Conservation (phyloP, 2,113 vertebrate genomes). For the Picathartes gymnocephalus region DNA sequence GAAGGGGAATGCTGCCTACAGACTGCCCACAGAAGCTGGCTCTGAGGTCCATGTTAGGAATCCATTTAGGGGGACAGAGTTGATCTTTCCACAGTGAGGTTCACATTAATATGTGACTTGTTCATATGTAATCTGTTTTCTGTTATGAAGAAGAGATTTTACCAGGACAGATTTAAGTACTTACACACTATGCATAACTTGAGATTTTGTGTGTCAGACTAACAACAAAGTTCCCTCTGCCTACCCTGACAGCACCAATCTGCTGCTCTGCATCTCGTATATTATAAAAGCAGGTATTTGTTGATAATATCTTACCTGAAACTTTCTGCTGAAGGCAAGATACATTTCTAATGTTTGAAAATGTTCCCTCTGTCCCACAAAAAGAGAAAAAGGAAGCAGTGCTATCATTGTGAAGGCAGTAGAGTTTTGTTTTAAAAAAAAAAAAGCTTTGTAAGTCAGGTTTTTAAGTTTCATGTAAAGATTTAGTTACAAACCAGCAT, state of each 20-base stretch:
- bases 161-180: background rate
- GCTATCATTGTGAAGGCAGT: background rate
- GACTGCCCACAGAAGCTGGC: background rate
- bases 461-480: background rate
- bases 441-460: background rate
- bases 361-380: background rate
- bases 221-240: background rate
- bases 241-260: background rate
- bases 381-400: background rate
- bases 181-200: background rate
- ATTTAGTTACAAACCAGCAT: background rate
- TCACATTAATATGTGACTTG: rapidly evolving
- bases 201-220: background rate
- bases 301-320: background rate
- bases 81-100: background rate
- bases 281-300: background rate
- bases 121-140: background rate
- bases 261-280: background rate
- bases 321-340: background rate
- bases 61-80: background rate
- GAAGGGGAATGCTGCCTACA: background rate
- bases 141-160: background rate
- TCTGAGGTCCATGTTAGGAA: background rate
- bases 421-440: background rate
- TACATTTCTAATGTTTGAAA: background rate